Evolutionary conservation across 2,797 vertebrate species (phyloP).

Genomic region (Orestias chungarensis): DNA sequence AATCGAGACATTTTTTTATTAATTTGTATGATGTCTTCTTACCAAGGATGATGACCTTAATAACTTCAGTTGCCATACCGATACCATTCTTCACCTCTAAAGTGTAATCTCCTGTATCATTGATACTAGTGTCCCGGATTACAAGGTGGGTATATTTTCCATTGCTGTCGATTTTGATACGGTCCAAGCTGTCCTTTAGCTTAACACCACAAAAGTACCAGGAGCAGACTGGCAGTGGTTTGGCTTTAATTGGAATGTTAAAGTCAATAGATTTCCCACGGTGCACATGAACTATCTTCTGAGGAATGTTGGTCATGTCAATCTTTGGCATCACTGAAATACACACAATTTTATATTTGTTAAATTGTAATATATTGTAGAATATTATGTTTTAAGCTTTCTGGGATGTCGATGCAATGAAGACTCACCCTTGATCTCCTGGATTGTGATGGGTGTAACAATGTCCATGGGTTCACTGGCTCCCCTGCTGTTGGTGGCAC

Average conservation of each 20-base stretch:
- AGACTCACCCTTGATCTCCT: conserved; percentile 89
- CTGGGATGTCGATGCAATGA: neutral
- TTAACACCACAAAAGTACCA: conserved; percentile 92
- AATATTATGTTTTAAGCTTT: neutral
- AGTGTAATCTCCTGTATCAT: conserved; percentile 92
- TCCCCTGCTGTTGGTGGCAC: conserved; percentile 94
- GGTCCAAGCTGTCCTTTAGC: conserved; percentile 92
- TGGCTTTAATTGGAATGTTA: conserved; percentile 88
- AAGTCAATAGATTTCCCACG: conserved; percentile 91
- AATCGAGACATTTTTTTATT: neutral
- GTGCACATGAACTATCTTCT: conserved; percentile 91
- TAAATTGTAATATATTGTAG: neutral
- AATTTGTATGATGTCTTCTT: conserved; percentile 60
- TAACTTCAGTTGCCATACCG: conserved; percentile 87
- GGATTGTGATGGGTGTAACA: conserved; percentile 88
- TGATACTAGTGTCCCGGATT: conserved; percentile 94
- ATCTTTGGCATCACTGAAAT: conserved; percentile 90
- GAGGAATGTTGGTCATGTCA: conserved; percentile 91
- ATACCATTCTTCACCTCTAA: conserved; percentile 92
- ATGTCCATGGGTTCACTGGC: conserved; percentile 92
- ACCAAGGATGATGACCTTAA: conserved; percentile 98
- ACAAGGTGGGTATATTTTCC: conserved; percentile 86
- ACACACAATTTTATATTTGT: neutral
- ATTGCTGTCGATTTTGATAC: conserved; percentile 90
- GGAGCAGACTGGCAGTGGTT: conserved; percentile 86